Base-by-base conservation (phyloP, 2,888 invertebrate genomes). In the Tridacna gigas region DNA sequence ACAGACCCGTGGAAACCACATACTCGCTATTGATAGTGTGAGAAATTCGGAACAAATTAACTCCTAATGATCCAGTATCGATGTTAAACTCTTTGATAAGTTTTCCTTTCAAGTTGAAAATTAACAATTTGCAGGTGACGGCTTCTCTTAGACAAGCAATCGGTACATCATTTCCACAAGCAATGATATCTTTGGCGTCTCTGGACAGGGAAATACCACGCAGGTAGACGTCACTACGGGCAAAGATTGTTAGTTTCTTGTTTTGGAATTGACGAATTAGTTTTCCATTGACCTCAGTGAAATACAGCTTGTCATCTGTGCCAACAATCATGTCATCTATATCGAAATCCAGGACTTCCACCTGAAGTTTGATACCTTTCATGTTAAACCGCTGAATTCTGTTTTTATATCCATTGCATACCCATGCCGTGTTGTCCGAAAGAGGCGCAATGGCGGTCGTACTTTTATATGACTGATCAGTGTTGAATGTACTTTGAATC, bases 271-370 rank as follows among this genome's bases (percentile, higher is more conserved):
- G 82, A 22, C 87, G 71, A 56, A 87, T 83, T 25, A 81, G 66
- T 77, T 84, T 87, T 4, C 87, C 82, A 56, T 87, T 87, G 5
- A 79, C 28, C 69, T 87, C 87, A 7, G 87, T 84, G 11, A 87
- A 47, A 71, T 79, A 87, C 22, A 87, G 48, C 18, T 48, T 69
- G 25, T 75, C 84, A 28, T 67, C 80, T 9, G 45, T 51, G 28
- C 84, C 87, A n/a, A 80, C 81, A 18, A 80, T 74, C 84, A 87
- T 87, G 51, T 87, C 87, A 26, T 87, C 87, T 0, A 87, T 83
- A 56, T 87, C 87, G 65, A 87, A 87, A 65, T 84, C 80, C 9
- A 87, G 71, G 5, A 80, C 84, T 71, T 87, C 87, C 15, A 60
- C 80, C 25, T 77, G 82, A 7, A 83, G 48, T 20, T 80, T 76